Conservation (phyloP, 2,888 invertebrate species). For the Fragum whitleyi region DNA sequence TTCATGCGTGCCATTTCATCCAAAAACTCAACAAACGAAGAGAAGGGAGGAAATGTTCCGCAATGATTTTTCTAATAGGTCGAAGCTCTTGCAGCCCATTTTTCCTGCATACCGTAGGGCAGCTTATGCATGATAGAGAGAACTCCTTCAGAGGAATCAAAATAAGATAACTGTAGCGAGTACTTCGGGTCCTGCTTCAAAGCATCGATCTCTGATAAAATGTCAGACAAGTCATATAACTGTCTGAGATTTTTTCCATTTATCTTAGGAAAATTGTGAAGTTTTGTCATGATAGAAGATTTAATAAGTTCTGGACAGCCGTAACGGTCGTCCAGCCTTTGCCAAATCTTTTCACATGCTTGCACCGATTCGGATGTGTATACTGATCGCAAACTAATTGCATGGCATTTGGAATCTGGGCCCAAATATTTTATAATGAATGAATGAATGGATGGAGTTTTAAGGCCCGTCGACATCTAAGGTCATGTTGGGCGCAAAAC, state of each 20-base stretch:
- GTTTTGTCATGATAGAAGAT: conserved; percentile 12
- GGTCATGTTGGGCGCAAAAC: no score
- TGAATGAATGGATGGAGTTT: no score
- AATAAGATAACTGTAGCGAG: conserved; percentile 25
- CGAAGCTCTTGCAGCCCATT: conserved; percentile 31
- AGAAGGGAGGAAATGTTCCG: conserved; percentile 33
- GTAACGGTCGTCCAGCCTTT: conserved; percentile 47
- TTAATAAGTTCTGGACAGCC: conserved; percentile 49
- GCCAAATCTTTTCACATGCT: conserved; percentile 37
- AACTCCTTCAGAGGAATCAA: conserved; percentile 30
- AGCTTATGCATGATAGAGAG: conserved; percentile 42
- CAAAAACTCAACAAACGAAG: conserved; percentile 27
- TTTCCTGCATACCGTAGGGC: conserved; percentile 38
- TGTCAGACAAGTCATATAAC: conserved; percentile 21
- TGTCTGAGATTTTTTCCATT: conserved; percentile 1
- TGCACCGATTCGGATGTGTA: conserved; percentile 25
- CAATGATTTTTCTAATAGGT: conserved; percentile 28
- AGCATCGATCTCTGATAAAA: conserved; percentile 27
- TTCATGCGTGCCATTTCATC: conserved; percentile 29
- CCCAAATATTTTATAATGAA: conserved; percentile 44
- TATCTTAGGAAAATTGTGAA: conserved; percentile 12
- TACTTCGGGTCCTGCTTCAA: conserved; percentile 25
- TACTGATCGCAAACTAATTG: conserved; percentile 36
- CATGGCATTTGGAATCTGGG: conserved; percentile 40
- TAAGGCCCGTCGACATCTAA: no score